A percentile compares a stretch with the other conserved stretches of the same genome.
Evolutionary conservation across 1,140 invertebrate genomes (phyloP).

Genomic region (Leptoteleia sp.): DNA sequence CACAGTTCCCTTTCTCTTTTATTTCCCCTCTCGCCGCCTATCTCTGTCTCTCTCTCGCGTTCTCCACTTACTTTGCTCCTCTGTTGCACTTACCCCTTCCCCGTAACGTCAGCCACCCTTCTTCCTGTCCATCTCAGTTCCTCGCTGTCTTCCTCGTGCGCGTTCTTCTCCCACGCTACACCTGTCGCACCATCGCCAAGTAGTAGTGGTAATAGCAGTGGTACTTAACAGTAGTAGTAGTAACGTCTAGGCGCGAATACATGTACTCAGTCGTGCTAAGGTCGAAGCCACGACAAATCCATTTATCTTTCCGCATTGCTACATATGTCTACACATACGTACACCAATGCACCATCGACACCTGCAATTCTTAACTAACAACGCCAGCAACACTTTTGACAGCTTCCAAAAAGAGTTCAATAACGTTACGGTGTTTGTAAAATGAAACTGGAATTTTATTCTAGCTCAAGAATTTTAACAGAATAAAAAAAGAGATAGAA

Average conservation of each 20-base stretch:
- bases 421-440: too few relatives aligned
- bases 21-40: conserved; percentile 55
- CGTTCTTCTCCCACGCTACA: conserved; percentile 78
- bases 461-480: too few relatives aligned
- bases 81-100: conserved; percentile 57
- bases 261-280: conserved; percentile 66
- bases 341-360: conserved; percentile 5
- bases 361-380: conserved; percentile 4
- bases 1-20: conserved; percentile 55
- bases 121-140: conserved; percentile 61
- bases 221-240: conserved; percentile 65
- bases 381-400: conserved; percentile 1
- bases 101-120: conserved; percentile 48
- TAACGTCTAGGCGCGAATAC: conserved; percentile 71
- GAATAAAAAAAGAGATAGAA: too few relatives aligned
- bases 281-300: conserved; percentile 74
- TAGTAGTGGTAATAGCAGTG: conserved; percentile 56
- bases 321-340: conserved; percentile 22
- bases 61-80: conserved; percentile 29
- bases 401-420: neutral
- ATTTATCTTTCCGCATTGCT: conserved; percentile 73
- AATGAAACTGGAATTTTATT: too few relatives aligned
- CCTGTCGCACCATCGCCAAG: conserved; percentile 72
- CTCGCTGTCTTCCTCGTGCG: conserved; percentile 62
- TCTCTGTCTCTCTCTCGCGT: neutral